Evolutionary conservation across 2,797 vertebrate genomes (phyloP).

Genomic region (Scarus forsteni): DNA sequence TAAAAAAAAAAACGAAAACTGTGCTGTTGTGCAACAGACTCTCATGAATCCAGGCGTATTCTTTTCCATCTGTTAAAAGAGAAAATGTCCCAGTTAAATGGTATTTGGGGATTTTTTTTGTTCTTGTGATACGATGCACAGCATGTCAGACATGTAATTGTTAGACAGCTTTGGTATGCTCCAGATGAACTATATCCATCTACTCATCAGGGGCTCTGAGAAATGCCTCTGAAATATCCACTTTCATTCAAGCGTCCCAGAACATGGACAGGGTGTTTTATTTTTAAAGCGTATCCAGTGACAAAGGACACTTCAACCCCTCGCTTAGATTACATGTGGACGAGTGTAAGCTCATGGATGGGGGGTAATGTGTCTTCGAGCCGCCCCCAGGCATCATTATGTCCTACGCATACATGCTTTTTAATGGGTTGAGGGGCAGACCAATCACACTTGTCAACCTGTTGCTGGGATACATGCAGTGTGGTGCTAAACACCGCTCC

Average conservation of each 20-base stretch:
- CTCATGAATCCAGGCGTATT: conserved; percentile 19
- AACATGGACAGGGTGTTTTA: conserved; percentile 85
- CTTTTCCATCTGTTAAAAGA: conserved; percentile 4
- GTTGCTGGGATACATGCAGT: conserved; percentile 85
- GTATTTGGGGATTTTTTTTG: conserved; percentile 12
- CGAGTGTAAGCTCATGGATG: conserved; percentile 84
- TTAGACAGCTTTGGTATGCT: conserved; percentile 64
- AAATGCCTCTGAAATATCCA: conserved; percentile 82
- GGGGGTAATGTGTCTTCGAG: conserved; percentile 82
- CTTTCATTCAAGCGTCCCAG: conserved; percentile 81
- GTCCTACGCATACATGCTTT: conserved; percentile 78
- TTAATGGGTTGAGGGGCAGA: conserved; percentile 85
- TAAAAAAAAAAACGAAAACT: not conserved
- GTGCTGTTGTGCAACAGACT: too few species aligned
- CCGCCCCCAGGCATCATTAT: conserved; percentile 88
- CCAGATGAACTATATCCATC: conserved; percentile 67
- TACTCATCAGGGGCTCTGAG: conserved; percentile 70
- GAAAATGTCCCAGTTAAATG: conserved; percentile 25
- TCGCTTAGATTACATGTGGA: conserved; percentile 90
- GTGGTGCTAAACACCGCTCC: conserved; percentile 88
- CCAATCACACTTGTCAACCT: conserved; percentile 87
- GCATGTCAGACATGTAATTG: conserved; percentile 58
- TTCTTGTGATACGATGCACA: conserved; percentile 12
- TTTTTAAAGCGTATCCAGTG: conserved; percentile 93
- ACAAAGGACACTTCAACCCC: conserved; percentile 88